Base-by-base conservation (phyloP, 2,888 invertebrate species). In the Acleris literana region DNA sequence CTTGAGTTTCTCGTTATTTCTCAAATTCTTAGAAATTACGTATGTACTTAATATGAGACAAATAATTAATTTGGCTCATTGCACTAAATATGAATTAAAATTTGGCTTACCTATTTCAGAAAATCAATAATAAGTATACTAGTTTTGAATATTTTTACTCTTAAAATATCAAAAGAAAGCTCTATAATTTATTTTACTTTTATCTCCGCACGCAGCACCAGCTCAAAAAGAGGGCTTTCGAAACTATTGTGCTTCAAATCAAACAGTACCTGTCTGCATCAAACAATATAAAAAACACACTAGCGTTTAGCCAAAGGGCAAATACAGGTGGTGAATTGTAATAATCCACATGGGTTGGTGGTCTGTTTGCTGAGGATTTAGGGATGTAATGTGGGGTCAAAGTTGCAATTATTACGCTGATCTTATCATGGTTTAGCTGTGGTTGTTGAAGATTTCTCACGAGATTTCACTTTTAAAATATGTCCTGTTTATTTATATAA, bases 301-400 rank as follows among this genome's bases (percentile, higher is more conserved):
- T 84, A 83, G 86, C 48, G 60, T 73, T 82, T 74, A 88, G 86
- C 88, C 78, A 64, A 58, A 76, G 78, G 86, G 87, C 76, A 90
- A 90, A 90, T 77, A 90, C 90, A 90, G 90, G 90, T 90, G 90
- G 55, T 73, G 72, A 71, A 58, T 57, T 62, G 63, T 69, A 62
- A 59, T 69, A 68, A 51, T 59, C 39, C 11, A 48, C 56, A 65
- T 51, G 70, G 69, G 63, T 65, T 64, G 63, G 43, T 68, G 52
- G 17, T 11, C 18, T 65, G 60, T 60, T 65, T 55, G 55, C 49
- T 55, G 44, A 20, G 49, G 60, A 60, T 60, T 59, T 52, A 58
- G 52, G 16, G 33, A 16, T 20, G 48, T n/a, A 22, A n/a, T 3
- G 33, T 5, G 16, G 48, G 33, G 39, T 39, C 22, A 58, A 20